Conservation (phyloP, 2,888 invertebrate species). For the Volucella zonaria region DNA sequence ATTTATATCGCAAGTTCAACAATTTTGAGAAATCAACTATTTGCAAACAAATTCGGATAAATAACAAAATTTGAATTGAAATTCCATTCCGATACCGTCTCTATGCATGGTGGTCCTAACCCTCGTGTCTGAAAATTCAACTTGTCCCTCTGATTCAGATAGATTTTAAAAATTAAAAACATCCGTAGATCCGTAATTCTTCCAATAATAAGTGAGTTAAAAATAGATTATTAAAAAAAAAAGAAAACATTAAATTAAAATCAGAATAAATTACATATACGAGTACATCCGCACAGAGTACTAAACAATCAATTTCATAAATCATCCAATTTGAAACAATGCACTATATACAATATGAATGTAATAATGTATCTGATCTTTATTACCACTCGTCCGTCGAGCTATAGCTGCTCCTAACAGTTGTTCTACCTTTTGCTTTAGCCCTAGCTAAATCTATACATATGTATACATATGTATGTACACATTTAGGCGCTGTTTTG, state of each 20-base stretch:
- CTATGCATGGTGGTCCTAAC: slow-evolving; percentile 26
- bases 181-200: slow-evolving; percentile 22
- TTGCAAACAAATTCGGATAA: slow-evolving; percentile 27
- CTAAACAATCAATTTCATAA: slow-evolving; percentile 69
- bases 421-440: too few species aligned
- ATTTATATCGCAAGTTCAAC: slow-evolving; percentile 52
- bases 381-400: slow-evolving; percentile 29
- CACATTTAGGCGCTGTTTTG: slow-evolving; percentile 30
- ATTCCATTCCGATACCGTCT: slow-evolving; percentile 46
- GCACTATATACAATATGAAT: slow-evolving; percentile 15
- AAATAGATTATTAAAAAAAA: background rate
- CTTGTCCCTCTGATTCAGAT: slow-evolving; percentile 6
- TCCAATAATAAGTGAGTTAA: slow-evolving; percentile 21
- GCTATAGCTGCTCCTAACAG: slow-evolving; percentile 13
- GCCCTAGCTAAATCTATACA: too few species aligned
- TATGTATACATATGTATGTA: too few species aligned
- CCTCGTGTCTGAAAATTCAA: slow-evolving; percentile 35
- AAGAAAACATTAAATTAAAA: background rate
- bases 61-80: slow-evolving; percentile 27
- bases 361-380: slow-evolving; percentile 5
- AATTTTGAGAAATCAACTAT: slow-evolving; percentile 18
- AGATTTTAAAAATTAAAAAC: background rate
- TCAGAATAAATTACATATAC: slow-evolving; percentile 8
- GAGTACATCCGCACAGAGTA: slow-evolving; percentile 20
- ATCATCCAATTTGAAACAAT: slow-evolving; percentile 75